Conservation (phyloP, 1,140 invertebrate species). For the Heterodera schachtii region DNA sequence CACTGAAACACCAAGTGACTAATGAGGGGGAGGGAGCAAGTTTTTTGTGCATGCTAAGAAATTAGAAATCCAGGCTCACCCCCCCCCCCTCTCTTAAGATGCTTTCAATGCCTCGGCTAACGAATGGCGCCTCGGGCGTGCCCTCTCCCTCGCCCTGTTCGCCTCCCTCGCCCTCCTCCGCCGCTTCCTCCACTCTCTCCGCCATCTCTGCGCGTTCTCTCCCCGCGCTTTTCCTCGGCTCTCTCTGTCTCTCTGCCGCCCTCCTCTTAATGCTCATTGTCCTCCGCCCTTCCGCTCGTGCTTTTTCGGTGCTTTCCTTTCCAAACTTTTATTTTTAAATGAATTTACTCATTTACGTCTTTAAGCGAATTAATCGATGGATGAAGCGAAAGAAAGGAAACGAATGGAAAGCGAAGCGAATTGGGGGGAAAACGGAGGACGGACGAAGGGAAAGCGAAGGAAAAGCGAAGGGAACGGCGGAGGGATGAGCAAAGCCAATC, state of each 20-base stretch:
- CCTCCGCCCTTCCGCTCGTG: conserved; percentile 1
- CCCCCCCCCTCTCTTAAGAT: not conserved
- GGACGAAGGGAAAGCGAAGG: not conserved
- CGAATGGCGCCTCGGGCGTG: not conserved
- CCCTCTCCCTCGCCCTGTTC: not conserved
- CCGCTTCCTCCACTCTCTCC: conserved; percentile 2
- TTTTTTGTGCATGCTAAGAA: no score
- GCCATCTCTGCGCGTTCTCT: conserved; percentile 19
- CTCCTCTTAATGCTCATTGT: conserved; percentile 9
- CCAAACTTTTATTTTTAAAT: not conserved
- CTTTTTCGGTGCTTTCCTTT: conserved; percentile 12
- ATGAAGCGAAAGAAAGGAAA: not conserved
- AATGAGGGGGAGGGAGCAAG: not conserved
- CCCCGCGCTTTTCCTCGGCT: conserved; percentile 13
- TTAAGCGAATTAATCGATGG: not conserved
- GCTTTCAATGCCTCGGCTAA: not conserved
- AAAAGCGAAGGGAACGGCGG: not conserved
- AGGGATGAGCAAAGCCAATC: not conserved
- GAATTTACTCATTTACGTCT: not conserved
- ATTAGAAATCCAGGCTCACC: no score
- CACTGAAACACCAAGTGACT: not conserved
- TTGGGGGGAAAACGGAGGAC: not conserved
- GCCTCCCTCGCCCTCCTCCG: not conserved
- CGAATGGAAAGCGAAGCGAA: not conserved
- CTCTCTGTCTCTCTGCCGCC: not conserved